Evolutionary conservation across 2,113 vertebrate species (phyloP), one percentile per base, ranked within the genome.

Genomic region (Girardinichthys multiradiatus): DNA sequence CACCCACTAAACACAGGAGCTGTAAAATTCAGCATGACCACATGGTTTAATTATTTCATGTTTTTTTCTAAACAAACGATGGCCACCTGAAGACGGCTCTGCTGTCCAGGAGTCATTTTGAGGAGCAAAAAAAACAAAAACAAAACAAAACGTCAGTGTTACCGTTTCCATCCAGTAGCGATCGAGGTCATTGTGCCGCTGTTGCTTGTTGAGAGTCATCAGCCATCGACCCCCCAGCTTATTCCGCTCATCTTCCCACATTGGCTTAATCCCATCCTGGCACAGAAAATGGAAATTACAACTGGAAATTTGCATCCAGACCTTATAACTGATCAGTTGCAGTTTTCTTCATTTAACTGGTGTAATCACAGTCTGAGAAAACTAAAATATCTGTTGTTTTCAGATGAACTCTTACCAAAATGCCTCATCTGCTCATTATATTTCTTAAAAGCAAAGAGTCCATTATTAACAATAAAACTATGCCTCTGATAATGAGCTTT

Each of bases 171-270:
- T 95, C 95, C 95, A 95, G 84, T 90, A 95, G 70, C 94, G 92
- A 76, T 95, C 95, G 2, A 95, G 91, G 84, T 95, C 95, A 54
- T 95, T 95, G 83, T 95, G 94, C 87, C 94, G 90, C 90, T 95
- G 95, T 88, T 95, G 94, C 86, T 94, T 95, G 76, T 80, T 92
- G 58, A 95, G 94, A 57, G 95, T 95, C 90, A 95, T 95, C 81
- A 95, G 82, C 95, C 95, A 95, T 84, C 95, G 91, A 68, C 95
- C 95, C 26, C 95, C 95, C 12, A 94, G 87, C 77, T 95, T 95
- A 87, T 95, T 95, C 90, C 93, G 90, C 70, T 95, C 94, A 27
- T 95, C 95, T 79, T 95, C 95, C 95, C 95, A 95, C 95, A 95
- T 95, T 0, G 95, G 95, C 77, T 95, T 95, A 78, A 95, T 95